These are phyloP conservation scores for Caenorhabditis briggsae DNA, from an alignment of 1,140 invertebrate genomes.

Conservation along the genomic window DNA sequence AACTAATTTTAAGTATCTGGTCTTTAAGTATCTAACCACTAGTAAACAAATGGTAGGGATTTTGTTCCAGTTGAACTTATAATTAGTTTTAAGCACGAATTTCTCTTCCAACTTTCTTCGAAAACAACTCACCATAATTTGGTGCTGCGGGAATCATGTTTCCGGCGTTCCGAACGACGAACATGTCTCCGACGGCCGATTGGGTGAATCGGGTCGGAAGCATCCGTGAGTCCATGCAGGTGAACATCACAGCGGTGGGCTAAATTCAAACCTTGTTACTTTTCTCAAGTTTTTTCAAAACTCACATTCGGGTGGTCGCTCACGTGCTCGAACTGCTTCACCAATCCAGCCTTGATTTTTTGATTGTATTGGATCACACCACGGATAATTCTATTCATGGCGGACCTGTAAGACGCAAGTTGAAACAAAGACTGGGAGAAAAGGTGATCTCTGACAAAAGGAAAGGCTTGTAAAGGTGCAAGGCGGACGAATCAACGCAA, in stretches of 20 bases:
- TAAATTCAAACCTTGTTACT: conserved; percentile 78
- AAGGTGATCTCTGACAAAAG: conserved; percentile 15
- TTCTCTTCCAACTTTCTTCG: not conserved
- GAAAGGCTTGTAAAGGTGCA: not conserved
- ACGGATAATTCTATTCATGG: conserved; percentile 87
- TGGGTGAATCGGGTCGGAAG: conserved; percentile 92
- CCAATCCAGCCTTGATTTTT: conserved; percentile 86
- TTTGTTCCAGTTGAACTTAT: not conserved
- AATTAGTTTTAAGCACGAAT: too few relatives aligned
- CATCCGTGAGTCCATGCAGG: conserved; percentile 96
- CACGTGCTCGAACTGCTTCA: conserved; percentile 89
- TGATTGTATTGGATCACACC: conserved; percentile 89
- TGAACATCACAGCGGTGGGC: conserved; percentile 94
- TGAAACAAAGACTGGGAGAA: not conserved
- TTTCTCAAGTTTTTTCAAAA: not conserved
- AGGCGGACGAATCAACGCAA: not conserved
- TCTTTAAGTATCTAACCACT: too few relatives aligned
- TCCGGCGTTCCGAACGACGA: conserved; percentile 94
- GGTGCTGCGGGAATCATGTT: conserved; percentile 90
- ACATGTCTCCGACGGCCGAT: conserved; percentile 94
- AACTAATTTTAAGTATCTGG: too few relatives aligned
- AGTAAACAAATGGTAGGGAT: not conserved
- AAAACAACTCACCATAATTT: conserved; percentile 81
- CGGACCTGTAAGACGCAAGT: not conserved
- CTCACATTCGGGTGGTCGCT: conserved; percentile 88